These are phyloP conservation scores for Peribatodes rhomboidaria DNA, from an alignment of 2,888 invertebrate genomes.

Conservation along the genomic window DNA sequence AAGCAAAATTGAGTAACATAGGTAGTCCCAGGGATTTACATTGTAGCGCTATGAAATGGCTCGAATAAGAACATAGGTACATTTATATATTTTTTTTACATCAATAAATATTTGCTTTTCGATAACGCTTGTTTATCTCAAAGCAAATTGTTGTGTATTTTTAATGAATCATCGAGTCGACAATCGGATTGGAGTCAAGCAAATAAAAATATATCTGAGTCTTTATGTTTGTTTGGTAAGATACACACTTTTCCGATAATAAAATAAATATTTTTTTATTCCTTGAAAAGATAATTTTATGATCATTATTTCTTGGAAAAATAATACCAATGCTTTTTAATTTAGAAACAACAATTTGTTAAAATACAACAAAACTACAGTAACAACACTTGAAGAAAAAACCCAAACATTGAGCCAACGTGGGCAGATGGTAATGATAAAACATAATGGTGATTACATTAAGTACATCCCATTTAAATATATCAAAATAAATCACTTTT, in stretches of 20 bases:
- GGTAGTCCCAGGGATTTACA: constrained; percentile 5
- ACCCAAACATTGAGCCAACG: too few relatives aligned
- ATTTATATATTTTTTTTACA: constrained; percentile 23
- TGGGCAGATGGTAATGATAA: too few relatives aligned
- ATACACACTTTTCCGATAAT: neutral
- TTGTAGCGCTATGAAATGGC: neutral
- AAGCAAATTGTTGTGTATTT: constrained; percentile 15
- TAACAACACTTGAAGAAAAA: too few relatives aligned
- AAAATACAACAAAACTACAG: too few relatives aligned
- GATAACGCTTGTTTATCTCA: constrained; percentile 42
- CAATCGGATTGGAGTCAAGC: constrained; percentile 47
- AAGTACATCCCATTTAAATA: too few relatives aligned
- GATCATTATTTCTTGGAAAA: too few relatives aligned
- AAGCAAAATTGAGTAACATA: constrained; percentile 1
- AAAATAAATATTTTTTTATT: neutral
- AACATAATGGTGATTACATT: too few relatives aligned
- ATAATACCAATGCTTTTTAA: too few relatives aligned
- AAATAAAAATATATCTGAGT: constrained; percentile 42
- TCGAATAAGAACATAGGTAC: constrained; percentile 8
- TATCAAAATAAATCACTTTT: too few relatives aligned
- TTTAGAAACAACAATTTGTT: too few relatives aligned
- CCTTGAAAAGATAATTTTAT: neutral
- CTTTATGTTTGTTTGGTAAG: neutral
- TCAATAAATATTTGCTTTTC: constrained; percentile 43
- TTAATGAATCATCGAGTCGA: constrained; percentile 41